Conservation (phyloP, 2,888 invertebrate genomes). For the Tolmerus cingulatus region DNA sequence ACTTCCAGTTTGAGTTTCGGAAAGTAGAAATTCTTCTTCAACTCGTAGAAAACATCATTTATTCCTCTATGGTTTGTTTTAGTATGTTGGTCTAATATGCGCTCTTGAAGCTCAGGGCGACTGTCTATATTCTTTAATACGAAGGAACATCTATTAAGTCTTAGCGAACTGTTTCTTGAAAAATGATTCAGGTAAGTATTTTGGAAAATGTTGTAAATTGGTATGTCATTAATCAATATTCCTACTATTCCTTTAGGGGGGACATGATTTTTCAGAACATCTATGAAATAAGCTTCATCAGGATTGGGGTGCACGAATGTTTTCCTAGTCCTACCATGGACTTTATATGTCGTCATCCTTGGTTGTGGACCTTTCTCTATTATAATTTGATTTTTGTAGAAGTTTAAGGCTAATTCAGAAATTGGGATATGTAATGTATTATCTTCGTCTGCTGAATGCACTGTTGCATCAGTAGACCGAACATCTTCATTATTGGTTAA, state of each 20-base stretch:
- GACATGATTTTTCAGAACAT: slow-evolving; percentile 24
- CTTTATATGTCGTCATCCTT: neutral
- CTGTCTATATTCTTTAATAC: neutral
- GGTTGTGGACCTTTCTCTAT: neutral
- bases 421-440: slow-evolving; percentile 45
- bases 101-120: neutral
- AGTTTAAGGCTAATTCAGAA: slow-evolving; percentile 36
- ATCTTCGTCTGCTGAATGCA: slow-evolving; percentile 9
- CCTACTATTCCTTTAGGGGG: slow-evolving; percentile 26
- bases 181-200: neutral
- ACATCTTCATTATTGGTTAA: too few species aligned
- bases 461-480: slow-evolving; percentile 42
- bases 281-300: slow-evolving; percentile 1
- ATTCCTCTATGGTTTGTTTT: slow-evolving; percentile 40
- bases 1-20: slow-evolving; percentile 30
- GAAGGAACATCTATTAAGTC: neutral
- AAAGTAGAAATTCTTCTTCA: slow-evolving; percentile 28
- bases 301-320: neutral
- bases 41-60: slow-evolving; percentile 12
- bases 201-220: neutral
- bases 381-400: slow-evolving; percentile 18
- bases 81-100: neutral
- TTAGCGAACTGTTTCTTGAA: neutral
- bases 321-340: slow-evolving; percentile 3
- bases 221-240: neutral